A percentile compares a stretch with the other conserved stretches of the same genome.
Conservation (phyloP, 2,113 vertebrate species). For the Cettia cetti region DNA sequence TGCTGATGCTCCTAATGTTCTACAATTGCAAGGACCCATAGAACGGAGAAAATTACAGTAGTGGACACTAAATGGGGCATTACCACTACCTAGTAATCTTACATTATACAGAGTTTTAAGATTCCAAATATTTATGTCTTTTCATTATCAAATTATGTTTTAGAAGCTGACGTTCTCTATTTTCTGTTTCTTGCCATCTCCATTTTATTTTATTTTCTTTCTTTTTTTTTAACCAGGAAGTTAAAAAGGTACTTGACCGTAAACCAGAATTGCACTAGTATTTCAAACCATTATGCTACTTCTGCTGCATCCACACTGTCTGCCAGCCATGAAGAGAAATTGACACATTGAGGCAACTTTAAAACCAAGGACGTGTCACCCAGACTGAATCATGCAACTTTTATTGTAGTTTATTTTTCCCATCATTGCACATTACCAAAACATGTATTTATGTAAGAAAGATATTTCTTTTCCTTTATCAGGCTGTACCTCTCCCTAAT, state of each 20-base stretch:
- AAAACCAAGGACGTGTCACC: constrained; percentile 7
- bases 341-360: background rate
- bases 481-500: background rate
- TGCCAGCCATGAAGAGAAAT: background rate
- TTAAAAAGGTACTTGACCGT: constrained; percentile 10
- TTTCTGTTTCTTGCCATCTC: background rate
- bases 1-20: background rate
- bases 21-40: background rate
- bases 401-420: constrained; percentile 22
- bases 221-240: background rate
- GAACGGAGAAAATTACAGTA: background rate
- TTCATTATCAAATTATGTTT: background rate
- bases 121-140: background rate
- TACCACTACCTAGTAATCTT: background rate
- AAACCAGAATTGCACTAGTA: background rate
- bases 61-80: background rate
- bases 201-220: background rate
- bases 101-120: background rate
- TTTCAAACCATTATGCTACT: background rate
- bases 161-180: background rate
- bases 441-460: background rate
- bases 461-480: background rate
- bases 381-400: background rate
- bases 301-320: background rate
- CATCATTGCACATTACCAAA: constrained; percentile 12